These are phyloP conservation scores for Nixonia krombeini DNA, from an alignment of 1,140 invertebrate genomes.

Conservation along the genomic window DNA sequence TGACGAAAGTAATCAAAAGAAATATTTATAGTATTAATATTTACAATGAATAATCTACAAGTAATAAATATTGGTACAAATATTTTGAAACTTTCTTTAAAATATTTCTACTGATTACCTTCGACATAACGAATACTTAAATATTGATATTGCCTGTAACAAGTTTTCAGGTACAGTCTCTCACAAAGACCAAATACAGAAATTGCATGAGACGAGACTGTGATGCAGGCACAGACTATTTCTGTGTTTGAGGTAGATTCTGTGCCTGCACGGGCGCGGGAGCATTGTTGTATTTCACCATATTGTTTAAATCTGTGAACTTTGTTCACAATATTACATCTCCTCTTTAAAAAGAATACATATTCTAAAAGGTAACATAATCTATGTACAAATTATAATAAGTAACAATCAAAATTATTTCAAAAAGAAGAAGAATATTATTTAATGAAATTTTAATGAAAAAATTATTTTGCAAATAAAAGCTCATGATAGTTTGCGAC, in stretches of 20 bases:
- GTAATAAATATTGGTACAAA: too few relatives aligned
- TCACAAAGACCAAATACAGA: constrained; percentile 4
- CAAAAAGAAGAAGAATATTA: constrained; percentile 9
- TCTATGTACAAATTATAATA: too few relatives aligned
- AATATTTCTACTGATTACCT: constrained; percentile 14
- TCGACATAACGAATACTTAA: constrained; percentile 20
- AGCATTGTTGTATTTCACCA: constrained; percentile 57
- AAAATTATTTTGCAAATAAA: too few relatives aligned
- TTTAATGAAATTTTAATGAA: constrained; percentile 8
- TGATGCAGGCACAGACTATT: constrained; percentile 75
- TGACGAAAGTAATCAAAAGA: constrained; percentile 13
- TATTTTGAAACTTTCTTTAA: too few relatives aligned
- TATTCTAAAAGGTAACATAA: background rate
- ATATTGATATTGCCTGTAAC: constrained; percentile 70
- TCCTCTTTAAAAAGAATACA: background rate
- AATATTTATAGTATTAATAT: too few relatives aligned
- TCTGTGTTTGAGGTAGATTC: constrained; percentile 73
- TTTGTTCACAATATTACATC: background rate
- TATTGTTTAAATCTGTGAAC: constrained; percentile 1
- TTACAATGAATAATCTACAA: too few relatives aligned
- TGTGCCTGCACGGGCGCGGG: constrained; percentile 73
- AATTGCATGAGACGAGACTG: constrained; percentile 60
- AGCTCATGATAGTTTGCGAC: constrained; percentile 21
- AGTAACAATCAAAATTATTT: too few relatives aligned
- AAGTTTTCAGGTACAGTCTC: constrained; percentile 77